A percentile compares a stretch with the other conserved stretches of the same genome.
These are phyloP conservation scores for Aporophyla nigra DNA, from an alignment of 2,888 invertebrate species.

Conservation along the genomic window DNA sequence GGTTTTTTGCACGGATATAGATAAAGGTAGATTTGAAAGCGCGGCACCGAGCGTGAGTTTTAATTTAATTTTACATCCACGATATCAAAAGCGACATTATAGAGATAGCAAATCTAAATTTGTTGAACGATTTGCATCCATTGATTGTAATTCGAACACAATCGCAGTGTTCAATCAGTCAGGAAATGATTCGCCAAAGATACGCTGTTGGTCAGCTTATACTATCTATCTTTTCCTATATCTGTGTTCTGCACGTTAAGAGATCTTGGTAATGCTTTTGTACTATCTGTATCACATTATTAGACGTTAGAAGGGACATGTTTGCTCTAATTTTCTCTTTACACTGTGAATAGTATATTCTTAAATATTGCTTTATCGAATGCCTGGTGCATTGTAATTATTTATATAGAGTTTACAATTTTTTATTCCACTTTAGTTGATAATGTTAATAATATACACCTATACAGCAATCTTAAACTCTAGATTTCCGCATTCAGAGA, in stretches of 20 bases:
- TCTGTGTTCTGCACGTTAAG: conserved; percentile 63
- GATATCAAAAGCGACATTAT: conserved; percentile 11
- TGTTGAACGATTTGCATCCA: conserved; percentile 42
- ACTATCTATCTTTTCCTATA: conserved; percentile 28
- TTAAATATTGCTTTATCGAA: conserved; percentile 77
- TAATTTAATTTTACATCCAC: conserved; percentile 22
- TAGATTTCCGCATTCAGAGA: conserved; percentile 70
- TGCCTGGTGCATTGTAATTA: conserved; percentile 86
- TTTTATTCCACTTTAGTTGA: conserved; percentile 82
- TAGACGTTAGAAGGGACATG: conserved; percentile 77
- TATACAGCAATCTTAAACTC: conserved; percentile 69
- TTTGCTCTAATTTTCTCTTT: conserved; percentile 80
- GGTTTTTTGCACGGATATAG: conserved; percentile 42
- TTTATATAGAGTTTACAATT: conserved; percentile 82
- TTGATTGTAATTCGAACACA: conserved; percentile 10
- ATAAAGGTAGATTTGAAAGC: conserved; percentile 25
- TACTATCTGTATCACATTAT: conserved; percentile 82
- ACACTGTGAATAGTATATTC: conserved; percentile 83
- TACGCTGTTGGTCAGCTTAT: background rate
- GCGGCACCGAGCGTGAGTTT: conserved; percentile 14
- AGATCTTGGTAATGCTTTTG: conserved; percentile 77
- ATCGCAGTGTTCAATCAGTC: background rate
- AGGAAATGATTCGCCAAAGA: conserved; percentile 16
- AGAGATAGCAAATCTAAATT: conserved; percentile 44
- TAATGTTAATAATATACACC: conserved; percentile 76